These are phyloP conservation scores for Aurelia coerulea DNA, from an alignment of 30 jellyfish, hydroid and myxozoan genomes.

Conservation along the genomic window DNA sequence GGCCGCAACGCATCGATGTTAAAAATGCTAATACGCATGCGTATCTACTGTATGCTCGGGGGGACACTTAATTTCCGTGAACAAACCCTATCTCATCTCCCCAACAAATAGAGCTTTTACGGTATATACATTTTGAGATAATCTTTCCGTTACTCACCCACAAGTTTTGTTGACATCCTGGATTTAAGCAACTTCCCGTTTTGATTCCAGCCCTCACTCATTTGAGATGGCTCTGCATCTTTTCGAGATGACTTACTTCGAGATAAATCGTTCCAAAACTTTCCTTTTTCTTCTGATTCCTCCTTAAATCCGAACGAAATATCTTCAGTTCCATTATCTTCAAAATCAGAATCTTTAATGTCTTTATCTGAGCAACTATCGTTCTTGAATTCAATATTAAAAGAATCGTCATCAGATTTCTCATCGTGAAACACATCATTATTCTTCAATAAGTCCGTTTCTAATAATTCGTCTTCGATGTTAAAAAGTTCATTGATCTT, in stretches of 20 bases:
- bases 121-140: too few relatives aligned
- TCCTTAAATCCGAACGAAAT: background rate
- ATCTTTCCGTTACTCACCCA: constrained; percentile 26
- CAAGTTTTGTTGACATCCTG: constrained; percentile 67
- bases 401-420: constrained; percentile 65
- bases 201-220: constrained; percentile 1
- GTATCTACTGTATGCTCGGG: too few relatives aligned
- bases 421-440: constrained; percentile 83
- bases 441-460: constrained; percentile 42
- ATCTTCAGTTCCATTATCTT: constrained; percentile 16
- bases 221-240: too few relatives aligned
- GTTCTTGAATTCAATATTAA: constrained; percentile 54
- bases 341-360: constrained; percentile 15
- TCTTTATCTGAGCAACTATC: constrained; percentile 42
- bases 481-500: constrained; percentile 55
- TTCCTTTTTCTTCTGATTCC: background rate
- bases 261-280: background rate
- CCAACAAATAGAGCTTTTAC: too few relatives aligned
- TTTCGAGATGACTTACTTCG: background rate
- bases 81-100: too few relatives aligned
- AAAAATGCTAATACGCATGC: too few relatives aligned
- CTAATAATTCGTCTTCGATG: constrained; percentile 57
- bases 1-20: too few relatives aligned
- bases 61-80: too few relatives aligned
- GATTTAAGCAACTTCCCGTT: constrained; percentile 27